Base-by-base conservation (phyloP, 2,113 vertebrate genomes). In the Etheostoma cragini region DNA sequence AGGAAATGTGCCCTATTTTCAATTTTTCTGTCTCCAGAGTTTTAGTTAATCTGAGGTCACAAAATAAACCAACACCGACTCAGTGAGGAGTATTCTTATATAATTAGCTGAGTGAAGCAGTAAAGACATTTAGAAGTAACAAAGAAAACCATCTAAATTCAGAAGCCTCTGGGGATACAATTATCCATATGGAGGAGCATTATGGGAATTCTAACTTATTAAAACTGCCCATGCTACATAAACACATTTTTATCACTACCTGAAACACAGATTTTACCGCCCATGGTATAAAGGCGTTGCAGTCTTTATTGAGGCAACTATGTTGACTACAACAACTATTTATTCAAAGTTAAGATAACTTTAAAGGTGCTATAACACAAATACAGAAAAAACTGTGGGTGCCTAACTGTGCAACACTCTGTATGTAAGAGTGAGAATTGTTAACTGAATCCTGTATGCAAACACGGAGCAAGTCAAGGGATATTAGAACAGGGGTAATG, bases 61-160 rank as follows among this genome's bases (percentile, higher is more conserved):
- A 71, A 62, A 75, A 87, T 49, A 75, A 76, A 72, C 35, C 26
- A 54, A 61, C 50, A 35, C 24, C 64, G 46, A 78, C 53, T 17
- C 49, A 64, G 17, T 64, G 46, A 81, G 26, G 46, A 81, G 26
- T 71, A 69, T 77, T 68, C 30, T 49, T n/a, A 61, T 67, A 71
- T 80, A 74, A 85, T 76, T 75, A 83, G 53, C 42, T 5, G 24
- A 70, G 57, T 53, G 57, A 74, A 77, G 49, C 53, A 42, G 52
- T 19, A 38, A 60, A 78, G 56, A 67, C 33, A 67, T 58, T 52
- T 12, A 53, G 22, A 42, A 80, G 54, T 54, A 71, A 68, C 62
- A 79, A 61, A 82, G 65, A 50, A 77, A 78, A 58, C 56, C 24
- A 24, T 70, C 73, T 72, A 54, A 63, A 75, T 45, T 73, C 49